Percentiles rank a stretch among this genome's conserved stretches.
phyloP scores from a whole-genome alignment of 2,888 invertebrate genomes.

The Sicus ferrugineus region DNA sequence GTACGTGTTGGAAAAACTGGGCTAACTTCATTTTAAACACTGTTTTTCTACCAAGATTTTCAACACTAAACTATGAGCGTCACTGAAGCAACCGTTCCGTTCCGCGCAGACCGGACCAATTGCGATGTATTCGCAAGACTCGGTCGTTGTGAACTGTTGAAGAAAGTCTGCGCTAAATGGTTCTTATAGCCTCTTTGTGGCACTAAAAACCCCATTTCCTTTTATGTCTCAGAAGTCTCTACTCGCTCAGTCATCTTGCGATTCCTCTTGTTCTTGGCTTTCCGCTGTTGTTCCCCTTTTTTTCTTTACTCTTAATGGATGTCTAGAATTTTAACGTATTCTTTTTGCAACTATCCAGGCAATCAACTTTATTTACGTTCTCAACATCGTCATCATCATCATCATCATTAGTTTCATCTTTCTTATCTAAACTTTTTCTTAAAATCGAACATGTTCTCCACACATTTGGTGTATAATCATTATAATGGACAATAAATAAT shows the following conservation, averaged over 20 bases:
- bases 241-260: neutral
- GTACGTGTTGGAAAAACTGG: too few species aligned
- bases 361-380: neutral
- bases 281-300: neutral
- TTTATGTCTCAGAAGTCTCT: too few species aligned
- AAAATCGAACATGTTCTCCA: too few species aligned
- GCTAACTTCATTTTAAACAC: too few species aligned
- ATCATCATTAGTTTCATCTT: too few species aligned
- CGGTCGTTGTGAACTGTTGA: slow-evolving; percentile 46
- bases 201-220: neutral
- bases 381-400: too few species aligned
- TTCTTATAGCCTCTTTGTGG: slow-evolving; percentile 51
- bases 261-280: neutral
- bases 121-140: slow-evolving; percentile 18
- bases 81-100: neutral
- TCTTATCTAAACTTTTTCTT: too few species aligned
- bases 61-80: too few species aligned
- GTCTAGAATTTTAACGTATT: neutral
- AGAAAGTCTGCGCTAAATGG: slow-evolving; percentile 43
- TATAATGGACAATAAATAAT: too few species aligned
- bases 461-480: too few species aligned
- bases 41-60: too few species aligned
- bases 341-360: neutral
- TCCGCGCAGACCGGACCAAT: too few species aligned
- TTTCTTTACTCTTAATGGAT: neutral